These are phyloP conservation scores for Chlorops oryzae DNA, from an alignment of 1,140 invertebrate genomes.

Conservation along the genomic window DNA sequence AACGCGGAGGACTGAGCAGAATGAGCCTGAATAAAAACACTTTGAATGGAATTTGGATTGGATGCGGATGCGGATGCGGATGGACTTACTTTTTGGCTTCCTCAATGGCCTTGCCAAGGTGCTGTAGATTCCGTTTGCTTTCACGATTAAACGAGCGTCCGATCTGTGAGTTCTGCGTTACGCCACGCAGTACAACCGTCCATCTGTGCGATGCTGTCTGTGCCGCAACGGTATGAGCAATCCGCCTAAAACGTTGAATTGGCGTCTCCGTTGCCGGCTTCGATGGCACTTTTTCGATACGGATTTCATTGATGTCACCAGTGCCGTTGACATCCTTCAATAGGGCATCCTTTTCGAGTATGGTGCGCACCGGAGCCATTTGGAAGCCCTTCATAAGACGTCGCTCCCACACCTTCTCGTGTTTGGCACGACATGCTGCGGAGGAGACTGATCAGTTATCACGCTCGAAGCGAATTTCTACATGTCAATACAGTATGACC, in stretches of 20 bases:
- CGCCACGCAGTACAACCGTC: conserved; percentile 60
- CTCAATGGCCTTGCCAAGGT: conserved; percentile 68
- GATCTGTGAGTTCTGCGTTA: conserved; percentile 64
- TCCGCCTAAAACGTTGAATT: conserved; percentile 61
- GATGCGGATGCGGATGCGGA: not conserved
- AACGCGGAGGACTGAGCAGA: conserved; percentile 28
- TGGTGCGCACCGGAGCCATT: conserved; percentile 61
- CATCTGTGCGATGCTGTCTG: conserved; percentile 63
- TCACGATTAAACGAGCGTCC: conserved; percentile 62
- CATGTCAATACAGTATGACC: no score
- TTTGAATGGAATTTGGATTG: no score
- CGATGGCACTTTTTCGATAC: conserved; percentile 34
- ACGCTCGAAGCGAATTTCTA: no score
- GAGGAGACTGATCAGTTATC: conserved; percentile 2
- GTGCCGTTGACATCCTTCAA: conserved; percentile 28
- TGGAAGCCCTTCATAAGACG: conserved; percentile 82
- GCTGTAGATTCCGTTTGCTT: conserved; percentile 65
- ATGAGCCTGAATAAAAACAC: conserved; percentile 26
- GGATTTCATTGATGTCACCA: conserved; percentile 43
- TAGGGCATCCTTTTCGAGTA: conserved; percentile 49
- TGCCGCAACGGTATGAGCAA: conserved; percentile 64
- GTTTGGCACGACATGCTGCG: conserved; percentile 61
- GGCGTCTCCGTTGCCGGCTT: conserved; percentile 58
- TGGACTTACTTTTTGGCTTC: conserved; percentile 54
- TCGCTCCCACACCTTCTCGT: conserved; percentile 74